Conservation (phyloP, 64 coral and sea anemone genomes). For the Montipora efflorescens region DNA sequence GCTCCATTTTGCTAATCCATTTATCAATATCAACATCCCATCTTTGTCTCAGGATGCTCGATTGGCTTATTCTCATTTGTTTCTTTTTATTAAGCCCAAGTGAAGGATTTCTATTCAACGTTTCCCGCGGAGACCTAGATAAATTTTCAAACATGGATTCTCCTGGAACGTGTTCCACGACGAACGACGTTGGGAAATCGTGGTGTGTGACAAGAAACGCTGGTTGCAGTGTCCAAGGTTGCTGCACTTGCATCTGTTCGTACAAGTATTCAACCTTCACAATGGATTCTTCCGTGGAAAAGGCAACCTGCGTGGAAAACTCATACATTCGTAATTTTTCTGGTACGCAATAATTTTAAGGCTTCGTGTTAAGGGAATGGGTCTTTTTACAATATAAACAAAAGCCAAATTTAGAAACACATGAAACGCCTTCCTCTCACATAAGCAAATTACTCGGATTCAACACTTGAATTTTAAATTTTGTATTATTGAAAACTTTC, state of each 20-base stretch:
- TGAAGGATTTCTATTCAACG: constrained; percentile 14
- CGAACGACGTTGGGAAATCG: neutral
- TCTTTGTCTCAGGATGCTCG: neutral
- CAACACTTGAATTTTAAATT: no score
- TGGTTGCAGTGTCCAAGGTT: neutral
- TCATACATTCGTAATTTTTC: neutral
- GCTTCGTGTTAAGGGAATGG: neutral
- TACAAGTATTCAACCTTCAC: constrained; percentile 36
- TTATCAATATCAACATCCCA: neutral
- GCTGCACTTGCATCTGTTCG: constrained; percentile 3
- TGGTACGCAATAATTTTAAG: neutral
- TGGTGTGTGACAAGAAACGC: constrained; percentile 13
- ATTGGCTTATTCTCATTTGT: neutral
- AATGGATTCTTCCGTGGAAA: neutral
- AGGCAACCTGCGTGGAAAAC: constrained; percentile 22
- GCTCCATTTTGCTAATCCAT: neutral
- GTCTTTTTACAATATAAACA: neutral
- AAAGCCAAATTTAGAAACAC: neutral
- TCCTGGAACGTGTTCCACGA: neutral
- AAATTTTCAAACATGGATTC: constrained; percentile 15
- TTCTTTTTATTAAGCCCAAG: neutral
- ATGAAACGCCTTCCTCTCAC: neutral
- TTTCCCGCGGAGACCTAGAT: neutral
- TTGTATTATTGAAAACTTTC: no score
- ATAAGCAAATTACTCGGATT: no score